Base-by-base conservation (phyloP, 1,140 invertebrate species). In the Trinorchestia longiramus region DNA sequence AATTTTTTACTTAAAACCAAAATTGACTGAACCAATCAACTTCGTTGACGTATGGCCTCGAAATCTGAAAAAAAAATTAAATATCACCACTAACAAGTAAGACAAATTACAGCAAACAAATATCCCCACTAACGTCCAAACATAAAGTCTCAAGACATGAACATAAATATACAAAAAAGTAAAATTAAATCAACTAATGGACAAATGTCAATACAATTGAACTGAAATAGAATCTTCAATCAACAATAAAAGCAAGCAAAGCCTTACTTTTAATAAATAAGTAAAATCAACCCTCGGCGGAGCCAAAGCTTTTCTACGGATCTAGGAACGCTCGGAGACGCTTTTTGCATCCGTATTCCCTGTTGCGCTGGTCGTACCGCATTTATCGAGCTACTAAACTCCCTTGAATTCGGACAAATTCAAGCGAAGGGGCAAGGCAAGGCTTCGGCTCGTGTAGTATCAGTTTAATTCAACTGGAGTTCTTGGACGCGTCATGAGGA, bases 401-500 rank as follows among this genome's bases (percentile, higher is more conserved):
- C 88, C 43, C 88, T 42, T 90, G 88, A 41, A 42, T 90, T 90
- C 4, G 88, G 41, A 90, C 43, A 90, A 90, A 90, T 42, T 41
- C 43, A 42, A 43, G 88, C 28, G 88, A 90, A 41, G n/a, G 43
- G 88, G 88, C 43, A 42, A 15, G 87, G 87, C 8, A 6, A 8
- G 47, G 28, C 62, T 77, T 77, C n/a, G 36, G 41, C 41, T 28
- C 6, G 4, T 11, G 88, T 41, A 90, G 88, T 43, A 90, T 90
- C 88, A 90, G n/a, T 43, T 90, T 90, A 90, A 90, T 90, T 90
- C 88, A 90, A 28, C 8, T 41, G 28, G 36, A 43, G 41, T 43
- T 90, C 88, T 90, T 90, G 88, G 88, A 90, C 88, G 88, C 88
- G 88, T 90, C 88, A 43, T 43, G 43, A 90, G 88, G 36, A 90